phyloP scores from a whole-genome alignment of 30 jellyfish, hydroid and myxozoan species.

The Hydractinia symbiolongicarpus region DNA sequence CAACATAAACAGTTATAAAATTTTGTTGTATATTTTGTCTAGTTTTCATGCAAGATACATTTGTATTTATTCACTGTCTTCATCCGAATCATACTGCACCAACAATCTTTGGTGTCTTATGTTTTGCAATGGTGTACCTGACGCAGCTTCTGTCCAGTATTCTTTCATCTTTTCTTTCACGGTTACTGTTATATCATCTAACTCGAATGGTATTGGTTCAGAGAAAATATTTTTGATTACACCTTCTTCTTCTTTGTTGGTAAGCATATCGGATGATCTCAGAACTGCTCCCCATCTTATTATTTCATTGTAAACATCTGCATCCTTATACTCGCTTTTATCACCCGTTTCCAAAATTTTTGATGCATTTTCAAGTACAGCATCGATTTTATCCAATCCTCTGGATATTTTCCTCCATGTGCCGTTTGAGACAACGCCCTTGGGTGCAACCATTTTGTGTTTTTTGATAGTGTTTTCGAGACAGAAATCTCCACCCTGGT shows the following conservation, averaged over 20 bases:
- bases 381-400: slow-evolving; percentile 2
- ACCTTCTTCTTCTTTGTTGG: slow-evolving; percentile 1
- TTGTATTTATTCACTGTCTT: too few species aligned
- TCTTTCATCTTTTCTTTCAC: neutral
- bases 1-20: too few species aligned
- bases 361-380: neutral
- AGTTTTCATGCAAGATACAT: too few species aligned
- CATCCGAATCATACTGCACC: too few species aligned
- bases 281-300: slow-evolving; percentile 9
- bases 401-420: slow-evolving; percentile 16
- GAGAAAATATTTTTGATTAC: neutral
- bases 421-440: slow-evolving; percentile 1
- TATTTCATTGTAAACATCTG: slow-evolving; percentile 10
- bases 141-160: neutral
- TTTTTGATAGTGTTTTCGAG: slow-evolving; percentile 3
- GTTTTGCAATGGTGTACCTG: slow-evolving; percentile 2
- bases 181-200: slow-evolving; percentile 4
- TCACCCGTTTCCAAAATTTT: neutral
- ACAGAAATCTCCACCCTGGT: slow-evolving; percentile 22
- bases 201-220: slow-evolving; percentile 1
- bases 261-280: slow-evolving; percentile 5
- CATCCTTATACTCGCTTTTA: neutral
- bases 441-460: slow-evolving; percentile 21
- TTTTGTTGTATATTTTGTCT: too few species aligned
- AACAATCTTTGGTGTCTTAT: too few species aligned